phyloP scores from a whole-genome alignment of 1,140 invertebrate genomes.

The Wasmannia auropunctata region DNA sequence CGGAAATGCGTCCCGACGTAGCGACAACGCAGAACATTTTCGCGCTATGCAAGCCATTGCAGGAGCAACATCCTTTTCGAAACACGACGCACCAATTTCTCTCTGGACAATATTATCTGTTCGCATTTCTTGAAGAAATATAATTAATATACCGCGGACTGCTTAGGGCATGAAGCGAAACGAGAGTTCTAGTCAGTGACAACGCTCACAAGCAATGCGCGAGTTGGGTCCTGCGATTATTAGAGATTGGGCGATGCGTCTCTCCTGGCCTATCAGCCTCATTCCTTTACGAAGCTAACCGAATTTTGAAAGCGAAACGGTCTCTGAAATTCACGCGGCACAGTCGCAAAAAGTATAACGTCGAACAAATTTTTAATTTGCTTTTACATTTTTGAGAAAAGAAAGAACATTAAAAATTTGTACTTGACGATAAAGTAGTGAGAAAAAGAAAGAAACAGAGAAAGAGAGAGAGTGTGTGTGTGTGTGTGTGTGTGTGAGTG shows the following conservation, averaged over 20 bases:
- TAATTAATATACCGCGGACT: not conserved
- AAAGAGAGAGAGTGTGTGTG: slow-evolving; percentile 46
- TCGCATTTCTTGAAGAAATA: not conserved
- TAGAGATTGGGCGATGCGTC: slow-evolving; percentile 46
- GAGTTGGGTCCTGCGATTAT: slow-evolving; percentile 62
- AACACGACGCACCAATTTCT: not conserved
- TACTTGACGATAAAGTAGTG: not conserved
- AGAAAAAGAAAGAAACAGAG: not conserved
- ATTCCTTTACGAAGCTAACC: slow-evolving; percentile 24
- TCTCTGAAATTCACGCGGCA: slow-evolving; percentile 4
- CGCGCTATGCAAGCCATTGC: not conserved
- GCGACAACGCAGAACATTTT: not conserved
- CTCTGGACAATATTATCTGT: not conserved
- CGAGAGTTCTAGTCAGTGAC: slow-evolving; percentile 25
- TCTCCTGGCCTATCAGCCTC: slow-evolving; percentile 51
- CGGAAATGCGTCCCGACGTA: not conserved
- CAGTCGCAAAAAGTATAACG: not conserved
- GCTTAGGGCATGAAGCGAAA: not conserved
- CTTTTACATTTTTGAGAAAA: not conserved
- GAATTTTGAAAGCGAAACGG: not conserved
- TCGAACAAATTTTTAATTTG: slow-evolving; percentile 5
- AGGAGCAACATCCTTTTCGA: not conserved
- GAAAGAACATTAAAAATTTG: slow-evolving; percentile 1
- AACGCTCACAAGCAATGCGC: slow-evolving; percentile 31
- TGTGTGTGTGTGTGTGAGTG: too few species aligned